Conservation (phyloP, 2,888 invertebrate species). For the Neoascia interrupta region DNA sequence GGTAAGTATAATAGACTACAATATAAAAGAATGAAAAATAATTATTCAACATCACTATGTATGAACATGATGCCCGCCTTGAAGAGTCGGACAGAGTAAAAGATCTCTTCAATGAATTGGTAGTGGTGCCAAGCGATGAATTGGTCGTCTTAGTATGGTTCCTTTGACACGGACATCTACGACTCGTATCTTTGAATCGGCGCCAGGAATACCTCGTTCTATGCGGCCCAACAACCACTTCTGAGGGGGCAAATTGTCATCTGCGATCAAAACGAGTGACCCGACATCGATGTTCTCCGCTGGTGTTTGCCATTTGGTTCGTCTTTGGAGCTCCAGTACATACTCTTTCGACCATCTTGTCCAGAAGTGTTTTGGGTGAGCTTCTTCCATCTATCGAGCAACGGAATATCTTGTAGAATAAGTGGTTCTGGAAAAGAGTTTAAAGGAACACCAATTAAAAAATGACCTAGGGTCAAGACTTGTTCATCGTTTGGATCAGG, state of each 20-base stretch:
- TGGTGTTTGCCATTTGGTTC: not conserved
- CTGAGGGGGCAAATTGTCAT: not conserved
- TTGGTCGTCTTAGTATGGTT: too few relatives aligned
- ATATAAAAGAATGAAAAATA: too few relatives aligned
- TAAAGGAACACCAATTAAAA: conserved; percentile 4
- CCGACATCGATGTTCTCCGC: not conserved
- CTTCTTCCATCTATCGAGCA: not conserved
- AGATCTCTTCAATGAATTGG: not conserved
- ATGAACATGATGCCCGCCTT: not conserved
- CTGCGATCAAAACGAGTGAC: not conserved
- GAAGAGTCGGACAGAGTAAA: not conserved
- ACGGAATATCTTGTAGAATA: not conserved
- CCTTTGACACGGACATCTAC: not conserved
- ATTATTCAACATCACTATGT: too few relatives aligned
- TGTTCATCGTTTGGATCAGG: not conserved
- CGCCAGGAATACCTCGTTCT: not conserved
- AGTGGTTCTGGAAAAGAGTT: conserved; percentile 2
- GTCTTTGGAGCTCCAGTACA: not conserved
- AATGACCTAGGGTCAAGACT: too few relatives aligned
- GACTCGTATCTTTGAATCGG: not conserved
- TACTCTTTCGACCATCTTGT: conserved; percentile 1
- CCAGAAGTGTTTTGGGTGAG: not conserved
- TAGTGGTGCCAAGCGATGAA: not conserved
- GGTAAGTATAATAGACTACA: too few relatives aligned
- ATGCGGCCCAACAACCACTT: not conserved